Evolutionary conservation across 2,888 invertebrate genomes (phyloP), one percentile per base, ranked within the genome.

Genomic region (Abrostola tripartita): DNA sequence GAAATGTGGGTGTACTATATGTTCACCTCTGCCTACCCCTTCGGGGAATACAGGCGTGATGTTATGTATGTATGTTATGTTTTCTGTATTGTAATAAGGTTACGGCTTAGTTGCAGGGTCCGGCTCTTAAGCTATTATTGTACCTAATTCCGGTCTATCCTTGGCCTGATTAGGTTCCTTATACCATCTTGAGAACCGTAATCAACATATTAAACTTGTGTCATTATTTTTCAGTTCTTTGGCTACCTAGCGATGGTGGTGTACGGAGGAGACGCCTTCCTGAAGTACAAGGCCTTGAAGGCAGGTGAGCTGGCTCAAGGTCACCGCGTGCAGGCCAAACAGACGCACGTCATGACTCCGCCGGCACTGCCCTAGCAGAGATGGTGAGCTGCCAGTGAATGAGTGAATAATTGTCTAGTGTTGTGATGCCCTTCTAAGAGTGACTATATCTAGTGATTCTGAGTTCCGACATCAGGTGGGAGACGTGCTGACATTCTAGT

Each of bases 211-310:
- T 6, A 14, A 44, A 44, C 44, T 2, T 8, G 8, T 8, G 1
- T 8, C 44, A 44, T 1, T 7, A 0, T 0, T 78, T 95, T 95
- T n/a, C 93, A 98, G 98, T 97, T 98, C 90, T 98, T 98, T 90
- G 98, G 98, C 51, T 98, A 97, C 90, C 95, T 96, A 65, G 96
- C 97, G 2, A 98, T 98, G 98, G 95, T 97, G 71, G 90, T 95
- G 4, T 98, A 98, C 89, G 98, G 96, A 0, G 95, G 95, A 71
- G 98, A 98, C 82, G 97, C 97, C 38, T 98, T 96, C 91, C 88
- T 97, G 37, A 98, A 98, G 86, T 97, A 96, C 86, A 94, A 94
- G 65, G 96, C 95, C 0, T 93, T 96, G 55, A 93, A 94, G 82
- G 92, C 93, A 24, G 98, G 97, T 1, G 96, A 95, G 71, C 90